These are phyloP conservation scores for Gambusia yucatana DNA, from an alignment of 2,797 vertebrate species.

Conservation along the genomic window DNA sequence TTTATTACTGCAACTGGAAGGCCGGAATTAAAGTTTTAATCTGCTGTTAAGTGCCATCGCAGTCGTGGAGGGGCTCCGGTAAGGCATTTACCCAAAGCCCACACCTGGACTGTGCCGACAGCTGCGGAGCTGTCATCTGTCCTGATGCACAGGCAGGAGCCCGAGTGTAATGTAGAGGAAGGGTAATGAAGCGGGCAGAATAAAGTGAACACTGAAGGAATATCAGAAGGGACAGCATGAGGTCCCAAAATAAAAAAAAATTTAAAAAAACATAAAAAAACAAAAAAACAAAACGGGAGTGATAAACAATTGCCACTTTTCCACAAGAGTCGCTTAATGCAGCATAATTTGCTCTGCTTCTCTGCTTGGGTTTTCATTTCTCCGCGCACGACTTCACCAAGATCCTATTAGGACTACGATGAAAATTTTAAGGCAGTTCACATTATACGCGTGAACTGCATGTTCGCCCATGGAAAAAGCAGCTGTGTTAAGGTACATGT, in stretches of 20 bases:
- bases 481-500: background rate
- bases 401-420: background rate
- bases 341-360: constrained; percentile 8
- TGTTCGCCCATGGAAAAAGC: background rate
- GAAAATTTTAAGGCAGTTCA: background rate
- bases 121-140: constrained; percentile 71
- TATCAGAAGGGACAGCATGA: constrained; percentile 11
- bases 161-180: constrained; percentile 43
- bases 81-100: constrained; percentile 36
- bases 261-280: background rate
- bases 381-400: constrained; percentile 7
- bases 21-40: constrained; percentile 89
- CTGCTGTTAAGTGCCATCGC: constrained; percentile 88
- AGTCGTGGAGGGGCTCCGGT: constrained; percentile 38
- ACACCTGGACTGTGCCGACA: constrained; percentile 72
- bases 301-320: constrained; percentile 30
- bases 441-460: no score
- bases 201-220: constrained; percentile 35
- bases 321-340: background rate
- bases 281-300: background rate
- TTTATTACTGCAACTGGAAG: constrained; percentile 81
- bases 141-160: constrained; percentile 74
- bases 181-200: constrained; percentile 55
- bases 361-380: constrained; percentile 13
- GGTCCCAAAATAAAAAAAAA: background rate